Percentiles rank a stretch among this genome's conserved stretches.
Evolutionary conservation across 2,797 vertebrate genomes (phyloP).

Genomic region (Craterocephalus amniculus): DNA sequence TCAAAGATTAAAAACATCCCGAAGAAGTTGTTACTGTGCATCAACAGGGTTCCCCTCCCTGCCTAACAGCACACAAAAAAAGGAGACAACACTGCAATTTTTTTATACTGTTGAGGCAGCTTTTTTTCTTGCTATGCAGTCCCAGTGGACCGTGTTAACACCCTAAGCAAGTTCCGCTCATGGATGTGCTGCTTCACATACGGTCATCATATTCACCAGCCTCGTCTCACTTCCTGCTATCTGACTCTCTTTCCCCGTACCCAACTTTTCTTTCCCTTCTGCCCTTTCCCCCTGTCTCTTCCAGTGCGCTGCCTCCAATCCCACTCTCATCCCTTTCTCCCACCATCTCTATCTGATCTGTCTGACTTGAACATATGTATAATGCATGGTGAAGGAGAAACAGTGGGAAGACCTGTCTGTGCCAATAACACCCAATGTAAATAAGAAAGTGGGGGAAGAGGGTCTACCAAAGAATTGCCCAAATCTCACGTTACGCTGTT

Average conservation of each 20-base stretch:
- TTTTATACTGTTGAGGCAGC: constrained; percentile 49
- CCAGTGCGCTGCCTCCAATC: constrained; percentile 22
- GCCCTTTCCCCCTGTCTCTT: constrained; percentile 24
- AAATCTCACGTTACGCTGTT: constrained; percentile 1
- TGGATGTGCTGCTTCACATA: constrained; percentile 52
- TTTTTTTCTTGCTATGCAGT: constrained; percentile 51
- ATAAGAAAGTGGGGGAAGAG: constrained; percentile 54
- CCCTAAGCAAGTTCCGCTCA: constrained; percentile 55
- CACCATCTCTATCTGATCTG: constrained; percentile 61
- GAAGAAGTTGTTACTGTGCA: constrained; percentile 14
- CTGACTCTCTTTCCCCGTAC: constrained; percentile 2
- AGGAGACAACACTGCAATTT: constrained; percentile 49
- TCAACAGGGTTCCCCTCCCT: constrained; percentile 8
- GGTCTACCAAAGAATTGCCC: constrained; percentile 8
- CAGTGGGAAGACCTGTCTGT: constrained; percentile 73
- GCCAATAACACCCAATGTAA: constrained; percentile 77
- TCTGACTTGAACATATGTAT: constrained; percentile 77
- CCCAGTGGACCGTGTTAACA: constrained; percentile 66
- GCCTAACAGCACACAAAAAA: constrained; percentile 23
- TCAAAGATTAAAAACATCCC: constrained; percentile 5
- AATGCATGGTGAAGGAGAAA: constrained; percentile 77
- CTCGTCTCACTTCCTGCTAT: constrained; percentile 7
- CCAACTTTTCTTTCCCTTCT: constrained; percentile 32
- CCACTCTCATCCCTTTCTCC: constrained; percentile 47
- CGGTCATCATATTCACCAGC: constrained; percentile 40